Percentiles rank a stretch among this genome's conserved stretches.
Evolutionary conservation across 2,888 invertebrate genomes (phyloP).

Genomic region (Cantharis flavilabris): DNA sequence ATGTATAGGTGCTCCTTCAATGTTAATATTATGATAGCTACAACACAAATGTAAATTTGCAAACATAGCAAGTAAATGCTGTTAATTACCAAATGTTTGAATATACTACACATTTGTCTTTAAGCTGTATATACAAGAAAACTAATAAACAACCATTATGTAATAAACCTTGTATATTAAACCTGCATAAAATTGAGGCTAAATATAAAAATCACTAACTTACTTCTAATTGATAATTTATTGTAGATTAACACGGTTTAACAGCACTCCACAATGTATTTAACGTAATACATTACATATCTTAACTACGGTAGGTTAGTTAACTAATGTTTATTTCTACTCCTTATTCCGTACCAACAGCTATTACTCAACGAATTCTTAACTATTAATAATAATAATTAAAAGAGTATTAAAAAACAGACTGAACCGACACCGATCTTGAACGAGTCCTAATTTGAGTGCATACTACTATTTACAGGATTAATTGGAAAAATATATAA

Average conservation of each 20-base stretch:
- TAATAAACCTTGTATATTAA: neutral
- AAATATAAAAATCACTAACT: neutral
- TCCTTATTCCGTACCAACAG: too few species aligned
- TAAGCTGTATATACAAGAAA: neutral
- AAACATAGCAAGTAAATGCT: neutral
- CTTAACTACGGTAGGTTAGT: neutral
- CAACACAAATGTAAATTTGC: constrained; percentile 1
- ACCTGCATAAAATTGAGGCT: neutral
- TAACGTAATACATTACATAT: neutral
- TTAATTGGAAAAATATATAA: constrained; percentile 4
- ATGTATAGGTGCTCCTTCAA: neutral
- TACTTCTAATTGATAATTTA: neutral
- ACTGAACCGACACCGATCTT: neutral
- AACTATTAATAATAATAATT: too few species aligned
- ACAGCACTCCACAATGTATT: too few species aligned
- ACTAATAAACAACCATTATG: neutral
- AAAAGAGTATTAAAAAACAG: too few species aligned
- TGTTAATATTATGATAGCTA: constrained; percentile 1
- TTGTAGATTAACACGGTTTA: too few species aligned
- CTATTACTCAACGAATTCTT: too few species aligned
- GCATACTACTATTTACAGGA: neutral
- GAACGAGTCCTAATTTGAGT: neutral
- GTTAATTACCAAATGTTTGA: constrained; percentile 3
- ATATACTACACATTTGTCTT: neutral
- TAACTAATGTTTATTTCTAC: neutral